phyloP scores from a whole-genome alignment of 1,140 invertebrate species.

The Zaprionus tsacasi region DNA sequence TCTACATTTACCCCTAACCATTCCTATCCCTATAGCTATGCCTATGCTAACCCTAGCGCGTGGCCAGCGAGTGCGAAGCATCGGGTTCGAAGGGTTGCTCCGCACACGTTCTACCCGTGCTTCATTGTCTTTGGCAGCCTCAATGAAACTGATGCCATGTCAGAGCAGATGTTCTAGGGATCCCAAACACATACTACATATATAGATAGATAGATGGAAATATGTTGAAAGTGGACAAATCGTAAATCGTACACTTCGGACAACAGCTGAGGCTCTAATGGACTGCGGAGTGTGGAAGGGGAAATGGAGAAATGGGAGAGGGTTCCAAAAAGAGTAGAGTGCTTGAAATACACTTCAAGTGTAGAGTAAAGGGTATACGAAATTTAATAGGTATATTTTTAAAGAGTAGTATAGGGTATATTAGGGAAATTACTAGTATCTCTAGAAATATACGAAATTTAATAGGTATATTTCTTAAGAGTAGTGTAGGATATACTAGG shows the following conservation, averaged over 20 bases:
- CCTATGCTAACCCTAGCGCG: slow-evolving; percentile 44
- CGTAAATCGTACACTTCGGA: slow-evolving; percentile 75
- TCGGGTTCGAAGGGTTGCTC: slow-evolving; percentile 61
- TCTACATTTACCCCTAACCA: slow-evolving; percentile 10
- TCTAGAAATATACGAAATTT: too few species aligned
- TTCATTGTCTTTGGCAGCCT: slow-evolving; percentile 5
- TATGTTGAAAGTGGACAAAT: slow-evolving; percentile 70
- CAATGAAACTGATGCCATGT: slow-evolving; percentile 67
- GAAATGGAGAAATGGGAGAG: background rate
- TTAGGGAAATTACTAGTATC: too few species aligned
- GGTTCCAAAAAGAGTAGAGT: background rate
- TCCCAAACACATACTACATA: slow-evolving; percentile 1
- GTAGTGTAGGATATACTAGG: background rate
- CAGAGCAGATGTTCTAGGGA: slow-evolving; percentile 69
- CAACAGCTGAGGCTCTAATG: slow-evolving; percentile 73
- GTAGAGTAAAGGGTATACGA: background rate
- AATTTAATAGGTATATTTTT: too few species aligned
- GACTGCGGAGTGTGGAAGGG: background rate
- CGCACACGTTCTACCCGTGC: background rate
- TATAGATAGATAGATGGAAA: background rate
- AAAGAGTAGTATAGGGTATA: background rate
- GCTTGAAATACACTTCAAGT: background rate
- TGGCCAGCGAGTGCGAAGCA: slow-evolving; percentile 56
- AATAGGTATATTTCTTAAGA: background rate
- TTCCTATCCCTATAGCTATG: slow-evolving; percentile 29